Evolutionary conservation across 2,113 vertebrate genomes (phyloP).

Genomic region (Gila orcuttii): DNA sequence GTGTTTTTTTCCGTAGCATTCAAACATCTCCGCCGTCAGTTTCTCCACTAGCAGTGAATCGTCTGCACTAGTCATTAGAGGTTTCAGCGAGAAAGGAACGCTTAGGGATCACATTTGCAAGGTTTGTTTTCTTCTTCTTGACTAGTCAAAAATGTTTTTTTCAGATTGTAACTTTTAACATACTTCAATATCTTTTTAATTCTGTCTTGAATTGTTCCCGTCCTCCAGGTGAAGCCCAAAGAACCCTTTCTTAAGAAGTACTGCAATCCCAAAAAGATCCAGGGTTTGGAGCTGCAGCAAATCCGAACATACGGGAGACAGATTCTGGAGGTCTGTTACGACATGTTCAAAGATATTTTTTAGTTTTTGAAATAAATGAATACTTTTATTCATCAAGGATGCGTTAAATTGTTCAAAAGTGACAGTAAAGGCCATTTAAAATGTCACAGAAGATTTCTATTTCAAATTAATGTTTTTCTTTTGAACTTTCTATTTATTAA

Average conservation of each 20-base stretch:
- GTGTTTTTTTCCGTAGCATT: conserved; percentile 74
- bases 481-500: too few relatives aligned
- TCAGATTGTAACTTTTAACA: neutral
- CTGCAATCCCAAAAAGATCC: conserved; percentile 92
- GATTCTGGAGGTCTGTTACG: conserved; percentile 87
- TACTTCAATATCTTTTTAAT: neutral
- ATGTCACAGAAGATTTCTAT: too few relatives aligned
- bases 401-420: too few relatives aligned
- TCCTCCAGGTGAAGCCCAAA: conserved; percentile 87
- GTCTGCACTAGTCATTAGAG: conserved; percentile 89
- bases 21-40: conserved; percentile 86
- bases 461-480: too few relatives aligned
- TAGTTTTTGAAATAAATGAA: neutral
- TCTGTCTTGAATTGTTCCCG: neutral
- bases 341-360: neutral
- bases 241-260: conserved; percentile 95
- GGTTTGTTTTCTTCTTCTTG: conserved; percentile 71
- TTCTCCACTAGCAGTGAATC: conserved; percentile 91
- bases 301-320: conserved; percentile 91
- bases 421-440: too few relatives aligned
- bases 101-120: conserved; percentile 96
- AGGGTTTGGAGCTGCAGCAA: conserved; percentile 90
- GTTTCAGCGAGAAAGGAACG: conserved; percentile 92
- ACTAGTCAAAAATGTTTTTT: neutral
- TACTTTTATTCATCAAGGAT: neutral